These are phyloP conservation scores for Caenorhabditis sp. DNA, from an alignment of 2,888 invertebrate genomes.

Conservation along the genomic window DNA sequence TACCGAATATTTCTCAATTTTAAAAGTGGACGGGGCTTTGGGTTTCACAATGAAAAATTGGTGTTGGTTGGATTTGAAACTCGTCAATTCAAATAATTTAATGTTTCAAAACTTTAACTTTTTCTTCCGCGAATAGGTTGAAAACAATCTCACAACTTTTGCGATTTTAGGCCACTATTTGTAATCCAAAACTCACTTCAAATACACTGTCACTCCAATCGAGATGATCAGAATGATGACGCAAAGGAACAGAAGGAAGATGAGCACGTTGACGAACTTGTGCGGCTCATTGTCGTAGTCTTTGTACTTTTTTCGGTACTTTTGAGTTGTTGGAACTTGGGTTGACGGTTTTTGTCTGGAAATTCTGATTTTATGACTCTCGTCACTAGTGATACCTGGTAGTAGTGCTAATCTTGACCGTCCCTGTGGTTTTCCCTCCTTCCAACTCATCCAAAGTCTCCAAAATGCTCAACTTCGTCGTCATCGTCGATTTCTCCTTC, in stretches of 20 bases:
- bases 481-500: background rate
- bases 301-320: constrained; percentile 46
- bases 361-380: no score
- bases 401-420: background rate
- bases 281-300: constrained; percentile 59
- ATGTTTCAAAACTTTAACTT: no score
- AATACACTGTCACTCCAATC: constrained; percentile 67
- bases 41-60: no score
- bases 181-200: constrained; percentile 57
- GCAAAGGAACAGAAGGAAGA: constrained; percentile 67
- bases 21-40: no score
- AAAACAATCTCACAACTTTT: no score
- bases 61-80: no score
- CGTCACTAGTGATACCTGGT: no score
- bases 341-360: constrained; percentile 17
- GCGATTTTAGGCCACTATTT: no score
- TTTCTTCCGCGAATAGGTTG: no score
- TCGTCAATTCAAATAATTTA: no score
- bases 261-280: constrained; percentile 67
- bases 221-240: constrained; percentile 67
- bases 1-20: no score
- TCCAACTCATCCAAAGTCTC: constrained; percentile 48
- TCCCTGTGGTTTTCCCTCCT: constrained; percentile 17
- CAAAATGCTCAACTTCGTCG: constrained; percentile 32
- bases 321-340: constrained; percentile 15